These are phyloP conservation scores for Cygnus buccinator DNA, from an alignment of 2,113 vertebrate genomes.

Conservation along the genomic window DNA sequence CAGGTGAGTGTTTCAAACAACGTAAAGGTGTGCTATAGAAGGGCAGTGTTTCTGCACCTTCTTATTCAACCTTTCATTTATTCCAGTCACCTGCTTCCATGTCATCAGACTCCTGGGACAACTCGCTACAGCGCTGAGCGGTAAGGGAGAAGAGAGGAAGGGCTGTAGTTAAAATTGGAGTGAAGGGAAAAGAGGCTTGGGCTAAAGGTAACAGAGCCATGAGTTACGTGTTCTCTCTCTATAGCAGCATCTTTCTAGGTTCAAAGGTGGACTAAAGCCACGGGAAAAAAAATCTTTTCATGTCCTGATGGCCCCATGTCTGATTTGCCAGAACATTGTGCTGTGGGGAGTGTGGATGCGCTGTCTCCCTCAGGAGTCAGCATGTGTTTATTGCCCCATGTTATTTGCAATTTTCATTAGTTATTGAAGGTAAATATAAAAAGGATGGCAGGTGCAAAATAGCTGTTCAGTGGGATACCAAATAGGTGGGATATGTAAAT, in stretches of 20 bases:
- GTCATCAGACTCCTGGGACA: background rate
- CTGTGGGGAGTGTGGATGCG: background rate
- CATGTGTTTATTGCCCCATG: background rate
- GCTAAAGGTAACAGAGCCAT: background rate
- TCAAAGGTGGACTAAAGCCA: background rate
- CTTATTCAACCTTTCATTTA: background rate
- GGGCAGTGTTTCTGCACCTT: background rate
- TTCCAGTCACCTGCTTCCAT: background rate
- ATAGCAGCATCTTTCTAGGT: background rate
- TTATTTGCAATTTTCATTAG: background rate
- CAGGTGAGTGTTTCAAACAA: background rate
- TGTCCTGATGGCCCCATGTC: background rate
- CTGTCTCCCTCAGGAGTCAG: background rate
- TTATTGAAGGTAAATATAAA: background rate
- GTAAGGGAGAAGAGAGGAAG: background rate
- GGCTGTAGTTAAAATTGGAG: background rate
- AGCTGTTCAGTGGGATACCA: background rate
- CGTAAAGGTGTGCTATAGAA: background rate
- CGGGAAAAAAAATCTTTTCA: background rate
- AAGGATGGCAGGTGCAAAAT: background rate
- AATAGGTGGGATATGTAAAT: background rate
- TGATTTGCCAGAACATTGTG: background rate
- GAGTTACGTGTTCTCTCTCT: background rate
- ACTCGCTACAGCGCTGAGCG: background rate
- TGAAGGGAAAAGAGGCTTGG: background rate